phyloP scores from a whole-genome alignment of 2,113 vertebrate genomes.

The Crotalus helleri region DNA sequence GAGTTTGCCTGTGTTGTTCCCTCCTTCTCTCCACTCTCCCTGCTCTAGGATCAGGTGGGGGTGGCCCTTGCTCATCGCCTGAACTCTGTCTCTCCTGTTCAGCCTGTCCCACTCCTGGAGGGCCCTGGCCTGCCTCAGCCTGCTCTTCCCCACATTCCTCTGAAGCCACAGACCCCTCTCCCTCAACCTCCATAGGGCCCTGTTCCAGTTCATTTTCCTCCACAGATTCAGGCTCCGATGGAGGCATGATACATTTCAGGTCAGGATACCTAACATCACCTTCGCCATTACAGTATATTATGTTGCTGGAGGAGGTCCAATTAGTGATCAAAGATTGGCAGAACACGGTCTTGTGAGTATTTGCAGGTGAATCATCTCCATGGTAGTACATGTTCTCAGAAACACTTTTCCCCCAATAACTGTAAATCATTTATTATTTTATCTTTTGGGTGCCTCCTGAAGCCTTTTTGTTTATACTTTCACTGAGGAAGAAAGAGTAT shows the following conservation, averaged over 20 bases:
- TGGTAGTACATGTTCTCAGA: background rate
- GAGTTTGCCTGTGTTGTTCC: too few relatives aligned
- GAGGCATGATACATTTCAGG: background rate
- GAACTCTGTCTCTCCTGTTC: too few relatives aligned
- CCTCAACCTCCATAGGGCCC: too few relatives aligned
- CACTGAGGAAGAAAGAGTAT: background rate
- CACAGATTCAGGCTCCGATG: too few relatives aligned
- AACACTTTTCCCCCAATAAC: background rate
- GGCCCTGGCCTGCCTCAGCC: too few relatives aligned
- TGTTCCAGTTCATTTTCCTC: too few relatives aligned
- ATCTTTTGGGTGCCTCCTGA: background rate
- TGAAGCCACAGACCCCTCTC: too few relatives aligned
- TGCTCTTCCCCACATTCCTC: too few relatives aligned
- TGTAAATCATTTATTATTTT: background rate
- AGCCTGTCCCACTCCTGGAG: too few relatives aligned
- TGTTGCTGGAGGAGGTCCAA: background rate
- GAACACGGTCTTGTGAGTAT: background rate
- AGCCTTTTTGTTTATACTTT: background rate
- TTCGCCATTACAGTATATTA: background rate
- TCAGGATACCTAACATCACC: background rate
- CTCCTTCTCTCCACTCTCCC: too few relatives aligned
- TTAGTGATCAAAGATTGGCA: background rate
- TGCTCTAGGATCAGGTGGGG: too few relatives aligned
- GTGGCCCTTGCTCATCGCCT: too few relatives aligned
- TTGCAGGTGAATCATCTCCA: background rate